Percentiles rank a stretch among this genome's conserved stretches.
These are phyloP conservation scores for Aricia agestis DNA, from an alignment of 1,140 invertebrate species.

Conservation along the genomic window DNA sequence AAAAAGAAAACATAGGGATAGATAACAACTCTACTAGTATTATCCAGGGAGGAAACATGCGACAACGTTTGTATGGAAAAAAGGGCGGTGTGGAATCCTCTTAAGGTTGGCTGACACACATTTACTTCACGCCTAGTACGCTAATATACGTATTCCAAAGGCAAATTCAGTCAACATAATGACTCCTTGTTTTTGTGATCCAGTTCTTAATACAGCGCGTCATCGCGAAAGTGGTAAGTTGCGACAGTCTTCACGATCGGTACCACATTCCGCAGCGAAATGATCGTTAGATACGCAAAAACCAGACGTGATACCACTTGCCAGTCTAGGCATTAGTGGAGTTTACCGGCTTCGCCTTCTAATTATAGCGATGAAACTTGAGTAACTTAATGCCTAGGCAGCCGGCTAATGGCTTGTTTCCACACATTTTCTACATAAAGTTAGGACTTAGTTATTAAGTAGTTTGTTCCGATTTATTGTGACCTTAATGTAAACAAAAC, in stretches of 20 bases:
- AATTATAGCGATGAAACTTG: slow-evolving; percentile 1
- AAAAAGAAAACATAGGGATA: no score
- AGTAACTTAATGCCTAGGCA: not conserved
- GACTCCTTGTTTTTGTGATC: not conserved
- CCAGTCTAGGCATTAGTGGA: not conserved
- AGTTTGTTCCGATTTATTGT: no score
- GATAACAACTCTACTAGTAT: no score
- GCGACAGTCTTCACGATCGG: slow-evolving; percentile 18
- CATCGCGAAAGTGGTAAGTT: slow-evolving; percentile 63
- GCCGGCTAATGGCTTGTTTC: not conserved
- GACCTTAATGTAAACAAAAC: no score
- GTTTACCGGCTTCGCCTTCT: not conserved
- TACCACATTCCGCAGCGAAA: slow-evolving; percentile 57
- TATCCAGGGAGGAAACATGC: no score
- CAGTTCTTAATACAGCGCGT: slow-evolving; percentile 38
- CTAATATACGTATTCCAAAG: no score
- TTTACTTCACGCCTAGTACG: no score
- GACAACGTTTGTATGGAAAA: no score
- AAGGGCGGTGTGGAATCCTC: no score
- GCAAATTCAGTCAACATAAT: not conserved
- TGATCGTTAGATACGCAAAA: slow-evolving; percentile 57
- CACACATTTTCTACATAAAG: not conserved
- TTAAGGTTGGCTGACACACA: no score
- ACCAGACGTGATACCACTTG: slow-evolving; percentile 37
- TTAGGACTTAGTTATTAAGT: no score